phyloP scores from a whole-genome alignment of 2,888 invertebrate species.

The Philereme transversata region DNA sequence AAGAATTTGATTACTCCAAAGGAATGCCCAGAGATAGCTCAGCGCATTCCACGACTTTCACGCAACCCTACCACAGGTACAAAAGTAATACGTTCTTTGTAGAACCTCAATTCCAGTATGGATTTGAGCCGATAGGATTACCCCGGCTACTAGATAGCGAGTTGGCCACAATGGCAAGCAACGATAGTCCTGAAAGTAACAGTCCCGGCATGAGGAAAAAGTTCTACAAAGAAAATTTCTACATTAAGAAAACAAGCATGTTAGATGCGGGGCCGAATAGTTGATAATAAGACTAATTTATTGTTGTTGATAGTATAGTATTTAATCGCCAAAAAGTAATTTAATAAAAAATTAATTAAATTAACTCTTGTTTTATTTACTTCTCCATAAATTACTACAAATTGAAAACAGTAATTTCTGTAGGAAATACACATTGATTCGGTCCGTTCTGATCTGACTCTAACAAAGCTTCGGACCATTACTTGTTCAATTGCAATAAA shows the following conservation, averaged over 20 bases:
- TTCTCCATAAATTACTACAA: neutral
- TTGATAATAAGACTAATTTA: slow-evolving; percentile 63
- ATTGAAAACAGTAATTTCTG: neutral
- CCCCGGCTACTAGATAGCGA: slow-evolving; percentile 72
- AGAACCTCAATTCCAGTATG: slow-evolving; percentile 78
- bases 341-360: slow-evolving; percentile 30
- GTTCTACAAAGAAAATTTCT: slow-evolving; percentile 76
- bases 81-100: slow-evolving; percentile 68
- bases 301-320: slow-evolving; percentile 53
- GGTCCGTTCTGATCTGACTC: neutral
- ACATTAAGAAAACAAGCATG: slow-evolving; percentile 74
- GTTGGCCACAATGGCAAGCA: slow-evolving; percentile 72
- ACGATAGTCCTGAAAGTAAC: slow-evolving; percentile 68
- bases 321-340: slow-evolving; percentile 47
- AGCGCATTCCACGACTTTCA: slow-evolving; percentile 62
- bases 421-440: too few relatives aligned
- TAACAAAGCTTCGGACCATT: neutral
- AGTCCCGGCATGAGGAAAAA: slow-evolving; percentile 73
- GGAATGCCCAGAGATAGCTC: slow-evolving; percentile 60
- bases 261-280: slow-evolving; percentile 61
- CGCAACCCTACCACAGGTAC: slow-evolving; percentile 59
- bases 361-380: slow-evolving; percentile 3
- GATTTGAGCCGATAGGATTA: slow-evolving; percentile 72
- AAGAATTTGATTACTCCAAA: slow-evolving; percentile 64
- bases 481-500: slow-evolving; percentile 54